phyloP scores from a whole-genome alignment of 2,888 invertebrate species.

The Meganola albula region DNA sequence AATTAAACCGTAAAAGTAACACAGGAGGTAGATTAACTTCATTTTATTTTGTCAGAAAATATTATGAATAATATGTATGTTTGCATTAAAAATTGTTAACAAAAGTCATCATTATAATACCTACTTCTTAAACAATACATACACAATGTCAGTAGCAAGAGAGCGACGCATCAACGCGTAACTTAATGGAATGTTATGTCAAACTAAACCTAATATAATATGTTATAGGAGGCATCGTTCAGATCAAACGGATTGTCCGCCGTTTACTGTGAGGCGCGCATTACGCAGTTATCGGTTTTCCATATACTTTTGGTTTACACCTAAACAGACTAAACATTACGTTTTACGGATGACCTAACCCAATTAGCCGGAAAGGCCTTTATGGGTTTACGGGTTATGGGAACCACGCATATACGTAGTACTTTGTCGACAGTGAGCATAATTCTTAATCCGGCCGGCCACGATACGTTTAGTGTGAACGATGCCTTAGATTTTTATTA shows the following conservation, averaged over 20 bases:
- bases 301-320: no score
- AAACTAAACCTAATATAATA: constrained; percentile 9
- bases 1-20: constrained; percentile 40
- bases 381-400: no score
- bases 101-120: constrained; percentile 8
- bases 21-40: constrained; percentile 31
- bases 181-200: constrained; percentile 27
- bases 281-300: no score
- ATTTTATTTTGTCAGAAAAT: constrained; percentile 25
- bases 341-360: no score
- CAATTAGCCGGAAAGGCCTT: no score
- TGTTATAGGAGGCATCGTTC: not conserved
- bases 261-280: not conserved
- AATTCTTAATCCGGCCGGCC: no score
- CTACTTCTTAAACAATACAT: constrained; percentile 5
- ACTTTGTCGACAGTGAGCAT: no score
- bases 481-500: not conserved
- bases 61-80: constrained; percentile 22
- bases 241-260: not conserved
- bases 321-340: not conserved
- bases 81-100: constrained; percentile 12
- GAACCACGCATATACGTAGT: no score
- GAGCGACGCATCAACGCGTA: constrained; percentile 12
- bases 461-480: not conserved
- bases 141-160: constrained; percentile 16